A percentile compares a stretch with the other conserved stretches of the same genome.
Evolutionary conservation across 2,113 vertebrate genomes (phyloP).

Genomic region (Zingel zingel): DNA sequence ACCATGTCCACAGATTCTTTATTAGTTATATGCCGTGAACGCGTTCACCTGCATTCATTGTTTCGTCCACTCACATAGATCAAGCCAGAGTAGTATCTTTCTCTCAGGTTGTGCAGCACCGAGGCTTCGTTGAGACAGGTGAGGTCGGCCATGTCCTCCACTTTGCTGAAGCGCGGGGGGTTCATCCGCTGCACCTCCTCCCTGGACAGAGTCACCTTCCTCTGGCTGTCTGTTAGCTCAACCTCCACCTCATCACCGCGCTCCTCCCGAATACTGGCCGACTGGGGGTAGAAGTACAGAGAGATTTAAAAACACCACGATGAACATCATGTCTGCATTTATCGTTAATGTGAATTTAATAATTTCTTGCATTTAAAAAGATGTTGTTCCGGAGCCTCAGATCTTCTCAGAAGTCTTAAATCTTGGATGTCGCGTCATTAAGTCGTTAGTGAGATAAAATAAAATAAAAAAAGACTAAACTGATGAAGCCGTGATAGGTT

Average conservation of each 20-base stretch:
- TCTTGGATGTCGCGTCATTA: not conserved
- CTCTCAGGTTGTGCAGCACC: constrained; percentile 87
- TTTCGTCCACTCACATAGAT: constrained; percentile 83
- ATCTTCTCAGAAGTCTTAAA: not conserved
- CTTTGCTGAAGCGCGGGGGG: constrained; percentile 88
- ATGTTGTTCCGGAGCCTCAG: not conserved
- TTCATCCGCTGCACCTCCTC: constrained; percentile 89
- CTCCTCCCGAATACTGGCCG: constrained; percentile 85
- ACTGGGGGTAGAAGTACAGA: constrained; percentile 61
- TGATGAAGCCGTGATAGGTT: not conserved
- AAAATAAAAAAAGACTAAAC: constrained; percentile 3
- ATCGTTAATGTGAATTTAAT: not conserved
- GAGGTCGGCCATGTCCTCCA: constrained; percentile 89
- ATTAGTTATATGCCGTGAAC: not conserved
- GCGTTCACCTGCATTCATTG: not conserved
- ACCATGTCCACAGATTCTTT: not conserved
- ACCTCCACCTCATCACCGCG: constrained; percentile 86
- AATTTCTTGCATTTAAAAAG: not conserved
- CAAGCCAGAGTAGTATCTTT: constrained; percentile 87
- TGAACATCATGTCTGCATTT: not conserved
- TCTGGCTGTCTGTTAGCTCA: constrained; percentile 85
- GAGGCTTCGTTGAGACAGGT: constrained; percentile 89
- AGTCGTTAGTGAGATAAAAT: not conserved
- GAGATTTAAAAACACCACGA: not conserved
- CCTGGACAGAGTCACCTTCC: constrained; percentile 80